Evolutionary conservation across 2,113 vertebrate genomes (phyloP).

Genomic region (Fregata magnificens): DNA sequence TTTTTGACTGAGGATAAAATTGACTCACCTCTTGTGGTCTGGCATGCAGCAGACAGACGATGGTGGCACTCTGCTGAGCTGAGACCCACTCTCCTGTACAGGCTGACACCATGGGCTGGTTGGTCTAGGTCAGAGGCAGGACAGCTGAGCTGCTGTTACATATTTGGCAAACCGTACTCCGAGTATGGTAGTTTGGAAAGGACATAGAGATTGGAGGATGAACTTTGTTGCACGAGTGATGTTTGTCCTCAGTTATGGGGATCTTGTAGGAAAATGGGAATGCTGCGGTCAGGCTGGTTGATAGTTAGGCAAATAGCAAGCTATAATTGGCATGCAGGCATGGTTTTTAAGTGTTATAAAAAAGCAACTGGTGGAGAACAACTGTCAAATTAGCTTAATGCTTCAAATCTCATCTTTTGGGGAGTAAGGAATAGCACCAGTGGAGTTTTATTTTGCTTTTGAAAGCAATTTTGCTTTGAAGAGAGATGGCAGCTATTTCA

Average conservation of each 20-base stretch:
- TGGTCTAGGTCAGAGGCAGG: not conserved
- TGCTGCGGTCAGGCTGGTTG: not conserved
- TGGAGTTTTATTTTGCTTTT: not conserved
- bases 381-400: not conserved
- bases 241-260: not conserved
- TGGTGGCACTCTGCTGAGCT: not conserved
- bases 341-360: not conserved
- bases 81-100: not conserved
- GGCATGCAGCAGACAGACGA: accelerated
- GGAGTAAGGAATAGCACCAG: not conserved
- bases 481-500: not conserved
- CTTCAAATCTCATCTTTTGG: not conserved
- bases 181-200: accelerated
- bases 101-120: not conserved
- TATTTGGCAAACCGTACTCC: not conserved
- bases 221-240: not conserved
- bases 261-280: not conserved
- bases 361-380: not conserved
- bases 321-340: accelerated
- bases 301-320: not conserved
- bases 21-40: not conserved
- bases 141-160: not conserved
- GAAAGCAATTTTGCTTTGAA: not conserved
- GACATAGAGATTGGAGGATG: accelerated
- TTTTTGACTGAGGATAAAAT: not conserved